Evolutionary conservation across 2,113 vertebrate genomes (phyloP).

Genomic region (Vicugna pacos): DNA sequence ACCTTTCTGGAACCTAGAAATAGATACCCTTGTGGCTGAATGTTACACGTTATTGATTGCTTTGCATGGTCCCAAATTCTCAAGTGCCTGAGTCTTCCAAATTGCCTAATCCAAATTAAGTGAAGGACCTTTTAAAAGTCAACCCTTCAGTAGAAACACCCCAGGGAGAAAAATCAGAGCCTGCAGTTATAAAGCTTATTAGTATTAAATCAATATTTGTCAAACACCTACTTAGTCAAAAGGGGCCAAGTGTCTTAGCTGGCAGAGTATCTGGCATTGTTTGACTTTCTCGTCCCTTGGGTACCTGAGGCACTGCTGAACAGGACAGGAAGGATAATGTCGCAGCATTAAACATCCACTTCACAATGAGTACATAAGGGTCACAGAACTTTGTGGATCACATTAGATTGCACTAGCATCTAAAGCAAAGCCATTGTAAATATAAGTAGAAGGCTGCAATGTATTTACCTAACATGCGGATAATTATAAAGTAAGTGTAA

Average conservation of each 20-base stretch:
- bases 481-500: not conserved
- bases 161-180: not conserved
- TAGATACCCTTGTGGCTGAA: not conserved
- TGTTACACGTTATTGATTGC: not conserved
- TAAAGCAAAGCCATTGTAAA: not conserved
- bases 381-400: not conserved
- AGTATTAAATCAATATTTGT: conserved; percentile 58
- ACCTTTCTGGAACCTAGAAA: not conserved
- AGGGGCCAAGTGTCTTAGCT: not conserved
- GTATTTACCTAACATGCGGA: not conserved
- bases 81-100: not conserved
- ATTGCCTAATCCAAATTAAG: conserved; percentile 20
- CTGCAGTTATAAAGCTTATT: not conserved
- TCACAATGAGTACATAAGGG: not conserved
- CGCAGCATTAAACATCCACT: not conserved
- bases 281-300: not conserved
- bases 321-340: not conserved
- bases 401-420: not conserved
- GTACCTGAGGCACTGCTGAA: not conserved
- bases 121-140: not conserved
- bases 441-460: not conserved
- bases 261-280: not conserved
- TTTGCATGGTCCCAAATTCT: not conserved
- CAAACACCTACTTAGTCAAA: conserved; percentile 23
- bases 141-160: not conserved